Percentiles rank a stretch among this genome's conserved stretches.
Conservation (phyloP, 2,888 invertebrate species). For the Plusia festucae region DNA sequence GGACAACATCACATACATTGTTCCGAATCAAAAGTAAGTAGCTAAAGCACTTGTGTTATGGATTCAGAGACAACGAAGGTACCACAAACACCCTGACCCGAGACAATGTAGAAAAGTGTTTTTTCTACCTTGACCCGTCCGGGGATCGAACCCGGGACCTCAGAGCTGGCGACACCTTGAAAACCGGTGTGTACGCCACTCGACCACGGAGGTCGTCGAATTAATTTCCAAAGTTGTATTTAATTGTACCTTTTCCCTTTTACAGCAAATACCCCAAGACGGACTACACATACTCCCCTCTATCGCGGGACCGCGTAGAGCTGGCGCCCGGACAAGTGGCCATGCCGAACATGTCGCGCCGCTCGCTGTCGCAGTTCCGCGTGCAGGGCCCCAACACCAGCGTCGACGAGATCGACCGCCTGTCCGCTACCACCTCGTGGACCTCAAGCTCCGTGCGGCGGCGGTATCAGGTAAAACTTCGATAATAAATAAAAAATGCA, state of each 20-base stretch:
- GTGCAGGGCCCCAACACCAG: conserved; percentile 82
- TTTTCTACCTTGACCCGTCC: too few species aligned
- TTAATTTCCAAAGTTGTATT: background rate
- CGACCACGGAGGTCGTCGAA: too few species aligned
- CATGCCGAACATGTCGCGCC: conserved; percentile 97
- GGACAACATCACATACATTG: too few species aligned
- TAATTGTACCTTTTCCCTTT: conserved; percentile 13
- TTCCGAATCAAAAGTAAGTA: too few species aligned
- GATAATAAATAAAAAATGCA: too few species aligned
- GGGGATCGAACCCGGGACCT: too few species aligned
- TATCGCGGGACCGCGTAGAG: conserved; percentile 95
- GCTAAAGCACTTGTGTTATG: too few species aligned
- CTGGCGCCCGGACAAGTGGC: conserved; percentile 94
- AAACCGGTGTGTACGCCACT: too few species aligned
- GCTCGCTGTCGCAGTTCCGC: conserved; percentile 90
- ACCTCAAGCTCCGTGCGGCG: conserved; percentile 69
- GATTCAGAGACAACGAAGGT: too few species aligned
- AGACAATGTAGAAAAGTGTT: too few species aligned
- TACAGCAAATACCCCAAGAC: conserved; percentile 96
- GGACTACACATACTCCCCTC: conserved; percentile 96
- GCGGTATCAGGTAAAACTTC: conserved; percentile 74
- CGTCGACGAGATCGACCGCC: conserved; percentile 76
- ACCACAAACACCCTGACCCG: too few species aligned
- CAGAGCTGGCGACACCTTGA: too few species aligned
- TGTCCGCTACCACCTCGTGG: conserved; percentile 67